These are phyloP conservation scores for Epizoanthus ramosus DNA, from an alignment of 92 coral and sea anemone species.

Conservation along the genomic window DNA sequence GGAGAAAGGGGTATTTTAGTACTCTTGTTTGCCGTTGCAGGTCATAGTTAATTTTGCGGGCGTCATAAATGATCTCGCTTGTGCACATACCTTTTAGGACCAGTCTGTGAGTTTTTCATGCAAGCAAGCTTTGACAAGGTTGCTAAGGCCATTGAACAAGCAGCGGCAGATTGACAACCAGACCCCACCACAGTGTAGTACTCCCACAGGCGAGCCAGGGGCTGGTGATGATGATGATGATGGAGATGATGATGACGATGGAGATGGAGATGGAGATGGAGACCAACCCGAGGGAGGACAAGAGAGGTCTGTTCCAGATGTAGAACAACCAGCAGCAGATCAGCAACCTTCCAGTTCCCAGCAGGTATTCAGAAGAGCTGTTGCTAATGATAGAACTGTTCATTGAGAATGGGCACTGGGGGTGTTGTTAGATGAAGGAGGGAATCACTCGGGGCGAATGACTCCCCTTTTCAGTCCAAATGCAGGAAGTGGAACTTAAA, in stretches of 20 bases:
- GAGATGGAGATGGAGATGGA: slow-evolving; percentile 39
- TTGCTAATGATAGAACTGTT: neutral
- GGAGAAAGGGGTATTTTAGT: too few species aligned
- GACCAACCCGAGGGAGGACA: slow-evolving; percentile 50
- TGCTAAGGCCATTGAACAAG: slow-evolving; percentile 80
- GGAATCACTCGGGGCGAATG: too few species aligned
- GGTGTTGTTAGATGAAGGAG: too few species aligned
- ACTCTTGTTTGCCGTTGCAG: neutral
- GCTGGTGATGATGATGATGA: slow-evolving; percentile 84
- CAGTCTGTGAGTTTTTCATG: slow-evolving; percentile 91
- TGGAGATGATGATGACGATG: slow-evolving; percentile 78
- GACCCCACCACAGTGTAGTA: slow-evolving; percentile 75
- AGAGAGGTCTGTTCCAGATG: slow-evolving; percentile 53
- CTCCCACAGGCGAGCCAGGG: slow-evolving; percentile 71
- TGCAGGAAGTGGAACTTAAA: too few species aligned
- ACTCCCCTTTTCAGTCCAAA: too few species aligned
- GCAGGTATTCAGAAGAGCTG: slow-evolving; percentile 47
- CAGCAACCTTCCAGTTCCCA: slow-evolving; percentile 45
- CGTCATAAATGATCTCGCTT: neutral
- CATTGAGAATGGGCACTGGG: neutral
- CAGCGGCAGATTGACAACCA: slow-evolving; percentile 67
- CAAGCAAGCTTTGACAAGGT: slow-evolving; percentile 88
- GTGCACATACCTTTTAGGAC: slow-evolving; percentile 54
- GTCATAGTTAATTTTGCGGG: neutral
- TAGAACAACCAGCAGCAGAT: slow-evolving; percentile 52